Evolutionary conservation across 2,888 invertebrate genomes (phyloP), one percentile per base, ranked within the genome.

Genomic region (Malthinus flaveolus): DNA sequence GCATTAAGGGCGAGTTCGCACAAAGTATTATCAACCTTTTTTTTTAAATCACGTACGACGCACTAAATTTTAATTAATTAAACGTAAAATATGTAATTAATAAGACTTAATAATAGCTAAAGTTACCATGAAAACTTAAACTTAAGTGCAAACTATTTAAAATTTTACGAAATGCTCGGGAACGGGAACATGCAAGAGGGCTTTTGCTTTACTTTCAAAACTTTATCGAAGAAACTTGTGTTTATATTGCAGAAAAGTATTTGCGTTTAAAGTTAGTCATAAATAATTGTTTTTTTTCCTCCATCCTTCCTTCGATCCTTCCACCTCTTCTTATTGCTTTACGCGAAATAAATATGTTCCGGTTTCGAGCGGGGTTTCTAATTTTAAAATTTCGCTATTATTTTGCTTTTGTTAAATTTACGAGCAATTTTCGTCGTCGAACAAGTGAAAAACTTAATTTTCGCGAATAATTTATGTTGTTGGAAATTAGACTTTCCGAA

Each of bases 391-490:
- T 66, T 66, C 62, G 56, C 53, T 56, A 60, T 55, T 66, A 62
- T 65, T 64, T 67, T 64, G 56, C 55, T 56, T 34, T 42, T 59
- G 47, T 60, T 66, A 70, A 70, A 72, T 72, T 71, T 72, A 72
- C 69, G 68, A 66, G 67, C 64, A 64, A 60, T 62, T 23, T 64
- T 67, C 59, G 62, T 61, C 54, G 68, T 67, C 64, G 60, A 64
- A 59, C 63, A 54, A 58, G 66, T 64, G 72, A 73, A 73, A 73
- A 73, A 68, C 73, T 73, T 71, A 73, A 73, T 73, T 73, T 72
- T 68, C 68, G 65, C 67, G 48, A 55, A 59, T 62, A 65, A 72
- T 73, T 73, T 72, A 72, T 72, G 69, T 66, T 64, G 67, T 64
- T 64, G 69, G 66, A 71, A 72, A 73, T 71, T 71, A 70, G 68